Evolutionary conservation across 2,113 vertebrate species (phyloP).

Genomic region (Xenus cinereus): DNA sequence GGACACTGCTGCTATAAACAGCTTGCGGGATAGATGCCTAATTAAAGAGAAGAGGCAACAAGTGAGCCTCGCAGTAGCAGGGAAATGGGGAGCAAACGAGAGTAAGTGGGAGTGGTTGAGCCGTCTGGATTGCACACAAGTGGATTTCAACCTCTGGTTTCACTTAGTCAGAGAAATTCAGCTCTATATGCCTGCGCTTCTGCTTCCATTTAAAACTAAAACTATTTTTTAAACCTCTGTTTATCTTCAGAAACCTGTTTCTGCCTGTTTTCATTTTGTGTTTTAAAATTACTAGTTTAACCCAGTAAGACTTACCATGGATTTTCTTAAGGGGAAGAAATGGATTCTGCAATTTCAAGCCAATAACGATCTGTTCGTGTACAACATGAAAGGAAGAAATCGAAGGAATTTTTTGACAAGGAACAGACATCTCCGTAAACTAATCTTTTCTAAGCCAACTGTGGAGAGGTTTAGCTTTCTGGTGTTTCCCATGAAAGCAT

Average conservation of each 20-base stretch:
- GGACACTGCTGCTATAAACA: background rate
- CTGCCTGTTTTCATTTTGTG: constrained; percentile 19
- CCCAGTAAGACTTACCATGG: constrained; percentile 11
- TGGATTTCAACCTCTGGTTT: constrained; percentile 17
- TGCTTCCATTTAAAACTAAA: constrained; percentile 37
- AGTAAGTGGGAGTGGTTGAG: background rate
- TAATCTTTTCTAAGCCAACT: constrained; percentile 31
- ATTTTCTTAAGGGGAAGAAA: constrained; percentile 51
- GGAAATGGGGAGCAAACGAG: background rate
- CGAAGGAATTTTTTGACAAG: constrained; percentile 50
- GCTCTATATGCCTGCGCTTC: background rate
- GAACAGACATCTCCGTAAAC: constrained; percentile 18
- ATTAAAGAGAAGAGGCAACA: background rate
- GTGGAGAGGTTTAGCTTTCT: constrained; percentile 7
- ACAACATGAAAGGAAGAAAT: constrained; percentile 45
- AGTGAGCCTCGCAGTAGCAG: background rate
- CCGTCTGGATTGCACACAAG: background rate
- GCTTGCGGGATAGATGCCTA: background rate
- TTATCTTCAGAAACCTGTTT: constrained; percentile 38
- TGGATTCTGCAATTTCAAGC: constrained; percentile 55
- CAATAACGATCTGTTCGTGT: constrained; percentile 23
- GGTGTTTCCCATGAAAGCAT: constrained; percentile 8
- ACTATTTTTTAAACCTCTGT: constrained; percentile 12
- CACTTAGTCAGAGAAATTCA: background rate
- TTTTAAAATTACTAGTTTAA: constrained; percentile 42